Percentiles rank a stretch among this genome's conserved stretches.
Evolutionary conservation across 30 jellyfish, hydroid and myxozoan species (phyloP).

Genomic region (Haliclystus octoradiatus): DNA sequence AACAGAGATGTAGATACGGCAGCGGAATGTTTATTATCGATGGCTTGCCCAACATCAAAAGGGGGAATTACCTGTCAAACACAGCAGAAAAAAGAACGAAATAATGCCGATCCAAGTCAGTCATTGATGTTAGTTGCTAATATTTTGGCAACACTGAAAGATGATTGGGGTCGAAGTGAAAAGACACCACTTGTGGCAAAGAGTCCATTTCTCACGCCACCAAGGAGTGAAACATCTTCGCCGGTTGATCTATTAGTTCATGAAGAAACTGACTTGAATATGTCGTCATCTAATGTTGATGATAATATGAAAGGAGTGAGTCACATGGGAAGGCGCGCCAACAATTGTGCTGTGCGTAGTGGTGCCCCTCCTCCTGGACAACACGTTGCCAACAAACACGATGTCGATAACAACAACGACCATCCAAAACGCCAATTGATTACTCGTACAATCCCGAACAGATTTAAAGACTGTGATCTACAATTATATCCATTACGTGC

Average conservation of each 20-base stretch:
- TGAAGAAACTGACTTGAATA: neutral
- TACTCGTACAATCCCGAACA: neutral
- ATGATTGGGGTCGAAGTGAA: conserved; percentile 25
- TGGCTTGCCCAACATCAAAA: conserved; percentile 41
- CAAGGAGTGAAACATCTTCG: conserved; percentile 94
- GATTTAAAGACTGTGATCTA: conserved; percentile 4
- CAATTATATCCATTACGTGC: conserved; percentile 8
- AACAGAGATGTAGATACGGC: conserved; percentile 72
- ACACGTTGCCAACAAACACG: conserved; percentile 1
- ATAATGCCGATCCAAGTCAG: conserved; percentile 18
- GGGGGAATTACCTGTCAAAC: neutral
- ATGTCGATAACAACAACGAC: neutral
- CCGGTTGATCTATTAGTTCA: conserved; percentile 58
- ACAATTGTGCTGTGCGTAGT: conserved; percentile 10
- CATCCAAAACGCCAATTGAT: neutral
- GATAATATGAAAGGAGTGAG: neutral
- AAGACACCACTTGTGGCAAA: conserved; percentile 19
- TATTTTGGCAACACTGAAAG: conserved; percentile 72
- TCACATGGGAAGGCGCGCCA: conserved; percentile 27
- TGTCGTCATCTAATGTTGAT: neutral
- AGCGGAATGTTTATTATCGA: conserved; percentile 53
- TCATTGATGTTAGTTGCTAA: conserved; percentile 56
- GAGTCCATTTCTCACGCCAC: conserved; percentile 94
- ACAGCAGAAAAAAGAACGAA: neutral
- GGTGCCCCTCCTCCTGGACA: neutral